Conservation (phyloP, 2,797 vertebrate genomes). For the Sciurus vulgaris region DNA sequence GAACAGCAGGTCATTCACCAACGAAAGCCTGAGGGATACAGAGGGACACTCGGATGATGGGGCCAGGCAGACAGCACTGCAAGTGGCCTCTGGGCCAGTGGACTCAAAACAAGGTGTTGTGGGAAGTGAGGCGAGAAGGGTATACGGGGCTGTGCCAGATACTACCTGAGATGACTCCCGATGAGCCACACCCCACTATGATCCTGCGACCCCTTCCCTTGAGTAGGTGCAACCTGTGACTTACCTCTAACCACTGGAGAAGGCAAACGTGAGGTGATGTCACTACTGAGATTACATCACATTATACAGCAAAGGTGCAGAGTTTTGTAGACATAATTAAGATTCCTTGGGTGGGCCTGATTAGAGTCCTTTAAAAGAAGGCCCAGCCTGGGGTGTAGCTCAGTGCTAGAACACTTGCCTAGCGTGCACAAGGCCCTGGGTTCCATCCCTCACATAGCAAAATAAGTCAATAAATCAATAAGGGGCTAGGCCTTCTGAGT, state of each 20-base stretch:
- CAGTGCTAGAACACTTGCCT: not conserved
- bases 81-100: not conserved
- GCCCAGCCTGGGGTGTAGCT: not conserved
- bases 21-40: rapidly evolving
- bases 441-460: not conserved
- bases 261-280: not conserved
- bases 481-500: not conserved
- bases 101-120: not conserved
- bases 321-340: not conserved
- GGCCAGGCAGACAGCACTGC: not conserved
- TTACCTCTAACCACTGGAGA: not conserved
- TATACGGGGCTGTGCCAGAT: not conserved
- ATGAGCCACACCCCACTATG: not conserved
- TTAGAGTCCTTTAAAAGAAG: not conserved
- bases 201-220: not conserved
- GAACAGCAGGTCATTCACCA: not conserved
- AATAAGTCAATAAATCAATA: not conserved
- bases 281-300: not conserved
- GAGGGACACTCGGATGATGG: not conserved
- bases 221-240: not conserved
- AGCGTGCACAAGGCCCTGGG: not conserved
- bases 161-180: not conserved
- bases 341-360: not conserved
- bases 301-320: not conserved
- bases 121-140: not conserved